Evolutionary conservation across 53 echinoderm and acorn worm species (phyloP).

Genomic region (Crossaster papposus): DNA sequence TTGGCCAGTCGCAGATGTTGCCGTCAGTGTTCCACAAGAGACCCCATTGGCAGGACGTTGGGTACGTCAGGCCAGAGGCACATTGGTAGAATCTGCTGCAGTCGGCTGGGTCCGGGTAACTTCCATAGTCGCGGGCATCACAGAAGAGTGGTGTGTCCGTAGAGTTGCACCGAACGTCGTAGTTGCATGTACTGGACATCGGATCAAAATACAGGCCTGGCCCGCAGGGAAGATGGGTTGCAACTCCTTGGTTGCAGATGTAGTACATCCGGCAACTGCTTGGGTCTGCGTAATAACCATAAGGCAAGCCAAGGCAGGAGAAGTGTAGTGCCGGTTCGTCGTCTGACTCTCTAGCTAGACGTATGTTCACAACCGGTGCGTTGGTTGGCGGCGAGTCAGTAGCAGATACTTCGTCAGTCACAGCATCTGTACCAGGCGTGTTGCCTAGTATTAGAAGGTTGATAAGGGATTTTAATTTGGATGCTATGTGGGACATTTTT

Average conservation of each 20-base stretch:
- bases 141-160: constrained; percentile 11
- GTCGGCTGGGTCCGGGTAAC: constrained; percentile 45
- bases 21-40: constrained; percentile 8
- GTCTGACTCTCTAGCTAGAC: neutral
- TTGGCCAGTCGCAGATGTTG: constrained; percentile 25
- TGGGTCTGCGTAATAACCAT: constrained; percentile 47
- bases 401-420: neutral
- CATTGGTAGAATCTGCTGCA: constrained; percentile 45
- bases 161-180: constrained; percentile 6
- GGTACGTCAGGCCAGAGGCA: neutral
- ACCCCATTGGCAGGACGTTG: neutral
- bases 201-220: constrained; percentile 23
- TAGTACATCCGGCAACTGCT: constrained; percentile 37
- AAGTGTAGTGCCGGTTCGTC: neutral
- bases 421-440: neutral
- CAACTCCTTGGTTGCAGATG: constrained; percentile 24
- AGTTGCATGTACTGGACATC: constrained; percentile 23
- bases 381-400: neutral
- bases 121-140: constrained; percentile 32
- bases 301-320: neutral
- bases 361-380: neutral
- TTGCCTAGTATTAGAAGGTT: neutral
- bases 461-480: too few relatives aligned
- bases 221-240: constrained; percentile 22
- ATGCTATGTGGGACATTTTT: constrained; percentile 44